Evolutionary conservation across 2,797 vertebrate species (phyloP).

Genomic region (Chaetophractus vellerosus): DNA sequence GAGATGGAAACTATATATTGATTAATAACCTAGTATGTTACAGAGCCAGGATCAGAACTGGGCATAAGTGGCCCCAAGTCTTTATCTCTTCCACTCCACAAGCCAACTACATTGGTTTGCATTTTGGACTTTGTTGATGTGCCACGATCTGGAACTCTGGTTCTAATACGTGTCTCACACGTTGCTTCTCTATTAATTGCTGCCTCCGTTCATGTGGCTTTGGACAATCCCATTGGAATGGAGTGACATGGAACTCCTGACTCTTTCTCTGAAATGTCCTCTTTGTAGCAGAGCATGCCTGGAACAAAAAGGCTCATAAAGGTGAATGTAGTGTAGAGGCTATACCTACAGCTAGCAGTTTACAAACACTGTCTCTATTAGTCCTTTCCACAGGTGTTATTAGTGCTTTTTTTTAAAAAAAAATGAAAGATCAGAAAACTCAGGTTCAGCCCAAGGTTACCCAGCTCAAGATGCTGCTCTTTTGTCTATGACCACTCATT

Average conservation of each 20-base stretch:
- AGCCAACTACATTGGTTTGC: background rate
- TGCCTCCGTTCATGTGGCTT: background rate
- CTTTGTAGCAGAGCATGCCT: background rate
- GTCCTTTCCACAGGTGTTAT: background rate
- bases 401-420: background rate
- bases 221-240: background rate
- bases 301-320: background rate
- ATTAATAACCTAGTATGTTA: background rate
- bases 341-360: background rate
- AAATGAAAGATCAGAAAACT: constrained; percentile 1
- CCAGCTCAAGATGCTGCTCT: background rate
- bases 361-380: background rate
- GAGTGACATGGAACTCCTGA: background rate
- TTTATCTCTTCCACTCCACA: background rate
- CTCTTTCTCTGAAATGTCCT: background rate
- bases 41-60: background rate
- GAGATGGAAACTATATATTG: background rate
- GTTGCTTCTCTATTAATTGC: constrained; percentile 33
- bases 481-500: rapidly evolving
- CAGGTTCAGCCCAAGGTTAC: background rate
- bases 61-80: background rate
- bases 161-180: background rate
- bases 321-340: background rate
- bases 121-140: background rate
- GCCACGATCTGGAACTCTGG: constrained; percentile 30